Evolutionary conservation across 2,888 invertebrate genomes (phyloP).

Genomic region (Drosophila nr. fundita): DNA sequence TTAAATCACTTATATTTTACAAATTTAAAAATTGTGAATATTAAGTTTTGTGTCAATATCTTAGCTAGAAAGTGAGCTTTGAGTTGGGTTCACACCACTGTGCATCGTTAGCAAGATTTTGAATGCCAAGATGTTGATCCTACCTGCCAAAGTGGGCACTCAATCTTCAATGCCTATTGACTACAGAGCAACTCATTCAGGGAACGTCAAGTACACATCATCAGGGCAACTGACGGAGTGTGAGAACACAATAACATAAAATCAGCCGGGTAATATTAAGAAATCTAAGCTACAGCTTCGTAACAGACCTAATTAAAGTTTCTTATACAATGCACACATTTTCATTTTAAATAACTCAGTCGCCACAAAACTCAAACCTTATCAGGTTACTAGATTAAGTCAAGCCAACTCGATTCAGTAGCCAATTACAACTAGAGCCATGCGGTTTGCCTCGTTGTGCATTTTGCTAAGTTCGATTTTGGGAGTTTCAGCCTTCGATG

Average conservation of each 20-base stretch:
- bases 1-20: not conserved
- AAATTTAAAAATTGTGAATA: not conserved
- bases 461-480: not conserved
- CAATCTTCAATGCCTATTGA: conserved; percentile 51
- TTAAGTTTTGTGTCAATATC: not conserved
- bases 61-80: not conserved
- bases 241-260: conserved; percentile 64
- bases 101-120: conserved; percentile 70
- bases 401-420: conserved; percentile 13
- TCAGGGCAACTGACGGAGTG: conserved; percentile 62
- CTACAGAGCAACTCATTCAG: conserved; percentile 48
- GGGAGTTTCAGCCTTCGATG: not conserved
- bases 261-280: not conserved
- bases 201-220: conserved; percentile 51
- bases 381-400: not conserved
- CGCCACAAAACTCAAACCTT: not conserved
- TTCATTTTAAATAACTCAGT: not conserved
- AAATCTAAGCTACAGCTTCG: not conserved
- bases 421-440: conserved; percentile 5
- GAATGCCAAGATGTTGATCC: conserved; percentile 52
- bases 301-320: not conserved
- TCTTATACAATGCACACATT: conserved; percentile 1
- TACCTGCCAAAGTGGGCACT: conserved; percentile 40
- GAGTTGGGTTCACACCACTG: conserved; percentile 24
- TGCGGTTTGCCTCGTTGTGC: conserved; percentile 15